Conservation (phyloP, 2,888 invertebrate species). For the Thera britannica region DNA sequence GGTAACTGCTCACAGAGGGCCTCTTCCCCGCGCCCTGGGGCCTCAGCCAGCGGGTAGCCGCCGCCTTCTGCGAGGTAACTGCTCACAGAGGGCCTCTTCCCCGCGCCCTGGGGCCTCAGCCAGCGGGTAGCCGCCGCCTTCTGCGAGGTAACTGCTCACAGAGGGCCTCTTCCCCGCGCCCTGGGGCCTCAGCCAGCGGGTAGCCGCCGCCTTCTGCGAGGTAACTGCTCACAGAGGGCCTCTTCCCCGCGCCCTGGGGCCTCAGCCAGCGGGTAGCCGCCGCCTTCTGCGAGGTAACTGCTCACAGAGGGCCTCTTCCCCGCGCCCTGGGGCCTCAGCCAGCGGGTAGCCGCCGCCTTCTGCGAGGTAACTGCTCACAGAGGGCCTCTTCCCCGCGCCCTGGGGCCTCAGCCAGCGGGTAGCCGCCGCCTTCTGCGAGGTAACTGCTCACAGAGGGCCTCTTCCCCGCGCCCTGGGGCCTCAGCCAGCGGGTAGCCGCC, state of each 20-base stretch:
- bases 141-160: conserved; percentile 83
- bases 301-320: conserved; percentile 73
- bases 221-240: too few relatives aligned
- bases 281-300: too few relatives aligned
- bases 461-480: conserved; percentile 94
- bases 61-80: conserved; percentile 91
- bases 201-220: too few relatives aligned
- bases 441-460: too few relatives aligned
- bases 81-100: conserved; percentile 88
- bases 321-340: conserved; percentile 96
- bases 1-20: conserved; percentile 57
- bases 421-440: too few relatives aligned
- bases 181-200: conserved; percentile 94
- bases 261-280: conserved; percentile 86
- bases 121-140: conserved; percentile 96
- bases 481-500: conserved; percentile 84
- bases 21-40: conserved; percentile 98
- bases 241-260: conserved; percentile 93
- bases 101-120: conserved; percentile 96
- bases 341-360: too few relatives aligned
- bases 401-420: conserved; percentile 94
- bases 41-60: conserved; percentile 96
- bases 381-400: conserved; percentile 84
- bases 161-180: conserved; percentile 84
- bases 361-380: too few relatives aligned